Percentiles rank a stretch among this genome's conserved stretches.
Evolutionary conservation across 2,888 invertebrate genomes (phyloP).

Genomic region (Epinotia nisella): DNA sequence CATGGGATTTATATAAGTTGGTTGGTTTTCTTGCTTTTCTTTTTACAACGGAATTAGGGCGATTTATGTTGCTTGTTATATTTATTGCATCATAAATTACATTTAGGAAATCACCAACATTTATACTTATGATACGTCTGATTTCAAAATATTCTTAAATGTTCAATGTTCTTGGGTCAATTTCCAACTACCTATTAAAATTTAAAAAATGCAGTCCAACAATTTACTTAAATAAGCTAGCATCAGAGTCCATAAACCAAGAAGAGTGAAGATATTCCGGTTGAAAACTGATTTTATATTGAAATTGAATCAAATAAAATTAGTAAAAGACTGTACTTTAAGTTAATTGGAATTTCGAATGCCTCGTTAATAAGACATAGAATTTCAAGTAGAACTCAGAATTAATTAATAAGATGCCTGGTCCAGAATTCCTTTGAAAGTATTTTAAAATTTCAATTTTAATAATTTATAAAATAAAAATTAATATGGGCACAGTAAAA

Average conservation of each 20-base stretch:
- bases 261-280: too few species aligned
- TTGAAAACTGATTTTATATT: background rate
- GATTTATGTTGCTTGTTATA: background rate
- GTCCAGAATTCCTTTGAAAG: background rate
- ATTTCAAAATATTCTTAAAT: background rate
- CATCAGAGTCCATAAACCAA: background rate
- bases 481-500: background rate
- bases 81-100: background rate
- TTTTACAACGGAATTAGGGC: background rate
- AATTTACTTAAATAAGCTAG: background rate
- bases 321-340: background rate
- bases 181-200: too few species aligned
- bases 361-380: background rate
- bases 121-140: background rate
- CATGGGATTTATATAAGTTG: background rate
- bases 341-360: background rate
- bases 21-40: background rate
- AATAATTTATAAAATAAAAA: too few species aligned
- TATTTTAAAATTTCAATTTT: too few species aligned
- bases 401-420: background rate
- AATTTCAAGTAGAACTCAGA: background rate
- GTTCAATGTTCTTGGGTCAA: background rate
- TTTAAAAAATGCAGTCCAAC: background rate
- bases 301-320: background rate
- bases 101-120: background rate